phyloP scores from a whole-genome alignment of 2,888 invertebrate genomes.

The Ennomos quercinarius region DNA sequence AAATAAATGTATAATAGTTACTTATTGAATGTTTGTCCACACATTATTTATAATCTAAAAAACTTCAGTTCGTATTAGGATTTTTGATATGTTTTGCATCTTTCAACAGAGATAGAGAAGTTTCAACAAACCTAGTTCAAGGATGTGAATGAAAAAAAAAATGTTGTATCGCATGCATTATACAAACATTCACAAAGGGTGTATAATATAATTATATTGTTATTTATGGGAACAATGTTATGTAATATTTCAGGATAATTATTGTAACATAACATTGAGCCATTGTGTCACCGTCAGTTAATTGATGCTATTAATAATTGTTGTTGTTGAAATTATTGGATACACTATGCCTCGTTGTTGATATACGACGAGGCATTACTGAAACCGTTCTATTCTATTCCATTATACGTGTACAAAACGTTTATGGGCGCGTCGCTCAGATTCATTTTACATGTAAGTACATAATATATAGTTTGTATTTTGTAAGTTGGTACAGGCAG shows the following conservation, averaged over 20 bases:
- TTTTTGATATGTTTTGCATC: too few relatives aligned
- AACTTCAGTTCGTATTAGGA: too few relatives aligned
- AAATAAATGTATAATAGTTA: too few relatives aligned
- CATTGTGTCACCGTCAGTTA: slow-evolving; percentile 41
- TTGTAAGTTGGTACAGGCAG: too few relatives aligned
- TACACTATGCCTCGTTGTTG: slow-evolving; percentile 42
- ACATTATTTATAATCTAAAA: too few relatives aligned
- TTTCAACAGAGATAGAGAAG: neutral
- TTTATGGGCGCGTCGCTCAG: neutral
- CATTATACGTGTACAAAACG: slow-evolving; percentile 22
- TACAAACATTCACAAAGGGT: neutral
- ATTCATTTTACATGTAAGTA: neutral
- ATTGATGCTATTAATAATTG: slow-evolving; percentile 45
- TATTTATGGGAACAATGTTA: slow-evolving; percentile 15
- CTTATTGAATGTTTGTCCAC: too few relatives aligned
- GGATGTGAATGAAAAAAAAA: too few relatives aligned
- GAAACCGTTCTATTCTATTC: slow-evolving; percentile 42
- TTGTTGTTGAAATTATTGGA: slow-evolving; percentile 47
- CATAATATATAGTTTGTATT: neutral
- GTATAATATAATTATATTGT: too few relatives aligned
- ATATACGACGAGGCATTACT: slow-evolving; percentile 50
- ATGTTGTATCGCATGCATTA: too few relatives aligned
- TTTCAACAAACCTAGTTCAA: too few relatives aligned
- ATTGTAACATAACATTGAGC: slow-evolving; percentile 22
- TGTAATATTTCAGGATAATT: slow-evolving; percentile 24